phyloP scores from a whole-genome alignment of 2,888 invertebrate species.

The Pandemis heparana region DNA sequence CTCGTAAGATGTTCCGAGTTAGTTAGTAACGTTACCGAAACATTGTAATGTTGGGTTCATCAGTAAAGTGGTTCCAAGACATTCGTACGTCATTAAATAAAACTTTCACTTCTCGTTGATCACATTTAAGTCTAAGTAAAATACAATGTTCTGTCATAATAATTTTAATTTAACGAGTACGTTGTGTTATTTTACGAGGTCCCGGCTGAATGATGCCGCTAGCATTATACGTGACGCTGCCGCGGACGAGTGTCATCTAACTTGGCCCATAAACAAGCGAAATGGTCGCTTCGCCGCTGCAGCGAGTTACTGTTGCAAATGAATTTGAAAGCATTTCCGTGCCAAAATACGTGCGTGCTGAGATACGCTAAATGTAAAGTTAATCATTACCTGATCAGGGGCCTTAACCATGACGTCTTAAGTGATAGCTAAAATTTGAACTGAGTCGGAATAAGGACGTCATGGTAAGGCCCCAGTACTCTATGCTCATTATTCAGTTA shows the following conservation, averaged over 20 bases:
- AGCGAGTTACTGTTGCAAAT: slow-evolving; percentile 62
- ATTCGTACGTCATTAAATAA: slow-evolving; percentile 22
- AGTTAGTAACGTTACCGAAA: background rate
- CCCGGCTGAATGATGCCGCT: slow-evolving; percentile 45
- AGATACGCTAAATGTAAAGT: slow-evolving; percentile 14
- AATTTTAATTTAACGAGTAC: slow-evolving; percentile 55
- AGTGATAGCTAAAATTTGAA: too few species aligned
- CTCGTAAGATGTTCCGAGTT: background rate
- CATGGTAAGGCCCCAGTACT: too few species aligned
- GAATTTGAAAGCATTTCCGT: slow-evolving; percentile 51
- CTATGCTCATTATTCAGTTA: too few species aligned
- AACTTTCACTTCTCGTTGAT: slow-evolving; percentile 18
- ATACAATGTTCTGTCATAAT: slow-evolving; percentile 56
- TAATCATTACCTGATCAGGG: background rate
- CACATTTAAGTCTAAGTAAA: slow-evolving; percentile 39
- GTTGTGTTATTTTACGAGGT: slow-evolving; percentile 57
- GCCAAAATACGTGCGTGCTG: slow-evolving; percentile 37
- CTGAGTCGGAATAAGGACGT: too few species aligned
- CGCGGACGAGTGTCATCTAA: slow-evolving; percentile 59
- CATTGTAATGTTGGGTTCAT: slow-evolving; percentile 1
- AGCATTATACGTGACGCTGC: slow-evolving; percentile 52
- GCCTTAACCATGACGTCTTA: too few species aligned
- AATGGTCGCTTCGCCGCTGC: slow-evolving; percentile 51
- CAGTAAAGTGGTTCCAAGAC: background rate
- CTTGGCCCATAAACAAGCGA: slow-evolving; percentile 65